These are phyloP conservation scores for Podarcis raffonei DNA, from an alignment of 2,113 vertebrate genomes.

Conservation along the genomic window DNA sequence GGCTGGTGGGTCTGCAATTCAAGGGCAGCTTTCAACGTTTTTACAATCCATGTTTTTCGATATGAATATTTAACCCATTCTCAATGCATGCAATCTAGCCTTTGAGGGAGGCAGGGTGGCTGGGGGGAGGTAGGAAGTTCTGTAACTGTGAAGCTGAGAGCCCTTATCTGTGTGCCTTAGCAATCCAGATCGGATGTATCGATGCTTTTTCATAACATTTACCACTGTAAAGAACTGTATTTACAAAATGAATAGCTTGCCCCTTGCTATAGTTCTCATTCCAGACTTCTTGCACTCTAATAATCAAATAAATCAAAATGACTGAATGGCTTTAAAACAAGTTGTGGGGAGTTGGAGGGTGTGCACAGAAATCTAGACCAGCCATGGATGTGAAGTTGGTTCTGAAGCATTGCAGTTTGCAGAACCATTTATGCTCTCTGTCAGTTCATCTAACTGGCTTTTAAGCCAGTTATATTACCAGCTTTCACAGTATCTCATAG, in stretches of 20 bases:
- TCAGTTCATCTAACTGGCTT: not conserved
- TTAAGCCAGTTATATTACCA: not conserved
- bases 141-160: not conserved
- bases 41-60: too few relatives aligned
- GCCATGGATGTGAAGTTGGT: not conserved
- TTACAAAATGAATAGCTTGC: not conserved
- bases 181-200: not conserved
- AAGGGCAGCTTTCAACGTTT: too few relatives aligned
- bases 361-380: not conserved
- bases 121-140: not conserved
- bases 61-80: too few relatives aligned
- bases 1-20: too few relatives aligned
- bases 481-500: not conserved
- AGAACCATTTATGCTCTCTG: not conserved
- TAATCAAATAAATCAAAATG: not conserved
- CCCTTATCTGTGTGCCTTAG: not conserved
- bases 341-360: not conserved
- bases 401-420: not conserved
- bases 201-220: not conserved
- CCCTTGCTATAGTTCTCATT: not conserved
- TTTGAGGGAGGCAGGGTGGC: too few relatives aligned
- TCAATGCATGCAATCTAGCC: not conserved
- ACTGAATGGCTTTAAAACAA: not conserved
- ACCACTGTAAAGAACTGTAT: not conserved
- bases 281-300: not conserved